These are phyloP conservation scores for Clitarchus hookeri DNA, from an alignment of 2,888 invertebrate species.

Conservation along the genomic window DNA sequence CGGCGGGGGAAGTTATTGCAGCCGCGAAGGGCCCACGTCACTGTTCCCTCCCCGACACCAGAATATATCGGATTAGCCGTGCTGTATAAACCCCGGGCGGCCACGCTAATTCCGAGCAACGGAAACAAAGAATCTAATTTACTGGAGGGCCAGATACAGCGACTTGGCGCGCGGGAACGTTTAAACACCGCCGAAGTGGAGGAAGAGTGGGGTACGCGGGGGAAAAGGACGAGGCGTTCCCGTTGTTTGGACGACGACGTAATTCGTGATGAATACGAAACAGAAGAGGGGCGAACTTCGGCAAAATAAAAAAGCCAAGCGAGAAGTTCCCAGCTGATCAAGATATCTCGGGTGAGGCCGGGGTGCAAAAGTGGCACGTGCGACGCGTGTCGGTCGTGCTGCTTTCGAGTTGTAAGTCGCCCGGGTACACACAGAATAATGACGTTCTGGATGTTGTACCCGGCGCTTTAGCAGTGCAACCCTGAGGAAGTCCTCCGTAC, in stretches of 20 bases:
- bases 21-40: background rate
- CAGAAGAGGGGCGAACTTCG: background rate
- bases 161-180: background rate
- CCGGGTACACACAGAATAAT: too few species aligned
- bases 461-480: too few species aligned
- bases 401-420: too few species aligned
- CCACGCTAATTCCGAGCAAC: background rate
- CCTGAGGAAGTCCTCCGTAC: too few species aligned
- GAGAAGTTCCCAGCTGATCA: background rate
- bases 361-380: background rate
- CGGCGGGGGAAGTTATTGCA: background rate
- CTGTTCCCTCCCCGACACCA: background rate
- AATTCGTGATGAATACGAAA: slow-evolving; percentile 14
- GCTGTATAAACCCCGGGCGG: background rate
- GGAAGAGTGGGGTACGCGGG: background rate
- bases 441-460: too few species aligned
- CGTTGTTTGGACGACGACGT: background rate
- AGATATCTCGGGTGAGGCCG: background rate
- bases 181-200: background rate
- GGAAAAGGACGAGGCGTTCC: background rate
- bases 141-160: background rate
- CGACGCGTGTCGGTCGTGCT: too few species aligned
- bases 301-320: background rate
- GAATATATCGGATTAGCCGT: background rate
- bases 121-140: background rate